Evolutionary conservation across 1,140 invertebrate species (phyloP), one percentile per base, ranked within the genome.

Genomic region (Notospermus geniculatus): DNA sequence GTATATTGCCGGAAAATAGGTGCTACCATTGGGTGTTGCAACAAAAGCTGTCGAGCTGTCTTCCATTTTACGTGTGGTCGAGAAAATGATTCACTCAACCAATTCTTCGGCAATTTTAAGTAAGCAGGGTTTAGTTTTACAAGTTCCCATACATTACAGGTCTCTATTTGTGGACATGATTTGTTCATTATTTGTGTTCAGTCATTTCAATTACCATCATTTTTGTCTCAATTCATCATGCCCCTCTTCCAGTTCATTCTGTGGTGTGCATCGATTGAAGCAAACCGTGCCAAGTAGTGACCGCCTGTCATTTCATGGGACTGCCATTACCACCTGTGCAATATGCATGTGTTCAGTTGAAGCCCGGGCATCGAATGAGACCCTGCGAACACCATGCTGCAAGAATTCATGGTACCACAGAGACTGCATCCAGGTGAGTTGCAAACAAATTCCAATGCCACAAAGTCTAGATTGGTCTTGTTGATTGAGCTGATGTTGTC

Each of bases 61-160:
- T 89, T 87, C 75, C 88, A 89, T 74, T 83, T 85, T 50, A 83
- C 84, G 1, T 89, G 88, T 81, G 87, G 87, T 0, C 61, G 85
- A 41, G 72, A 80, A 55, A 77, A 83, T 71, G 83, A 83, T 22
- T 82, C 84, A 1, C 74, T 87, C 30, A 82, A 84, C 69, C 86
- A 87, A 65, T 88, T 86, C 76, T 87, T 83, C 74, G 84, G 82
- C 25, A 81, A 83, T 67, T 88, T 86, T 69, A 84, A 82, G 86
- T 88, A 74, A 71, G 67, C 2, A 27, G 23, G 15, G 15, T 53
- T 17, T 2, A 4, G 1, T 19, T 4, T 22, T 11, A 22, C 15
- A 53, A 11, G 23, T 23, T 53, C 11, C 15, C 23, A 1, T 27
- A 23, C 2, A 15, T 25, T 7, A 19, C 2, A 29, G 13, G 52